phyloP scores from a whole-genome alignment of 2,888 invertebrate genomes.

The Rhagium mordax region DNA sequence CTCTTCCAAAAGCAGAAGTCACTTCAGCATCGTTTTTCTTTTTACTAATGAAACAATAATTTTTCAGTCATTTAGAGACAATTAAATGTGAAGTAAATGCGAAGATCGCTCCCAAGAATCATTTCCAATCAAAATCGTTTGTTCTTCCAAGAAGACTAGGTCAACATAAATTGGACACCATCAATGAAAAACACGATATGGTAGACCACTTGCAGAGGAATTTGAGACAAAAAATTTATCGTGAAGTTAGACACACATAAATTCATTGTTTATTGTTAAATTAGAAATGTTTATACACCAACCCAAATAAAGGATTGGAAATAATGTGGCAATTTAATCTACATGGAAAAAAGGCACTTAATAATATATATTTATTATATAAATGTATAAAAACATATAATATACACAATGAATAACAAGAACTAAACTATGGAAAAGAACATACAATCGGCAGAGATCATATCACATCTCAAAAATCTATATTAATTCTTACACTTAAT shows the following conservation, averaged over 20 bases:
- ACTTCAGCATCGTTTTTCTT: neutral
- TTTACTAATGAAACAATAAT: neutral
- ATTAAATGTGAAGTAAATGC: conserved; percentile 14
- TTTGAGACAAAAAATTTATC: conserved; percentile 11
- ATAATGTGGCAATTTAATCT: too few relatives aligned
- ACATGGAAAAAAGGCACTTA: neutral
- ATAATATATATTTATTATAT: conserved; percentile 14
- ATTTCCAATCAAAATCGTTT: conserved; percentile 38
- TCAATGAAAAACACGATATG: neutral
- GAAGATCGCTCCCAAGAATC: neutral
- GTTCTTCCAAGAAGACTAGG: conserved; percentile 34
- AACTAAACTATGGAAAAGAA: too few relatives aligned
- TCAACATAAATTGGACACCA: conserved; percentile 16
- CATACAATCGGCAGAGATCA: too few relatives aligned
- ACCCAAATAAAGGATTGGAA: neutral
- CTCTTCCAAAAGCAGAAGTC: neutral
- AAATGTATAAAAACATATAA: conserved; percentile 22
- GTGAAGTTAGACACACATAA: neutral
- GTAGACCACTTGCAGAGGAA: neutral
- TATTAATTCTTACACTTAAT: too few relatives aligned
- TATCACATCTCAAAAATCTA: too few relatives aligned
- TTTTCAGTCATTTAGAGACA: conserved; percentile 26
- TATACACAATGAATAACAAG: neutral
- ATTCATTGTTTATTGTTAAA: neutral
- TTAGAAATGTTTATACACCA: neutral